phyloP scores from a whole-genome alignment of 1,140 invertebrate species.

The Octopus bimaculoides region DNA sequence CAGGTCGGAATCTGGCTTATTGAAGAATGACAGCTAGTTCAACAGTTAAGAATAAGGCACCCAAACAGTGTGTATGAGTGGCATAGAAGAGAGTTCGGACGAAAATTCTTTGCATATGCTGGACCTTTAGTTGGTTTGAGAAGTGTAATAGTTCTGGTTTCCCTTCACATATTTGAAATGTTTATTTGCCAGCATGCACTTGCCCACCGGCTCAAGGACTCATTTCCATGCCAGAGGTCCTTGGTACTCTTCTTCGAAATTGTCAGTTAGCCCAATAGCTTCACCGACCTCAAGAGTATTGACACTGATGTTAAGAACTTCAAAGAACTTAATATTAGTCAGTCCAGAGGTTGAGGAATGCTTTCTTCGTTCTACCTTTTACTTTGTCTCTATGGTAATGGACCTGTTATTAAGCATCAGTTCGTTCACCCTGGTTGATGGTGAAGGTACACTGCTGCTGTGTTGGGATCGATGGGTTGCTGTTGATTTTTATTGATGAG shows the following conservation, averaged over 20 bases:
- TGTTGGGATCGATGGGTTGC: neutral
- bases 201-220: neutral
- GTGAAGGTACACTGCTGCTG: neutral
- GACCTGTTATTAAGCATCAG: neutral
- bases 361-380: neutral
- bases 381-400: neutral
- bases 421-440: neutral
- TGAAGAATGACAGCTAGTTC: neutral
- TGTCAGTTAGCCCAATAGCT: neutral
- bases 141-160: neutral
- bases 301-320: no score
- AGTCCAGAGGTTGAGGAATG: neutral
- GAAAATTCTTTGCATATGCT: neutral
- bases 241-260: neutral
- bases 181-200: neutral
- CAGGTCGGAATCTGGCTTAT: neutral
- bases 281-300: neutral
- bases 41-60: neutral
- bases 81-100: neutral
- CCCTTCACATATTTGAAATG: neutral
- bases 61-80: neutral
- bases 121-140: neutral
- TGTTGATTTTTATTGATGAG: neutral
- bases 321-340: no score
- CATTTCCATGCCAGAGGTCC: neutral